Base-by-base conservation (phyloP, 2,797 vertebrate species). In the Glyptemys insculpta region DNA sequence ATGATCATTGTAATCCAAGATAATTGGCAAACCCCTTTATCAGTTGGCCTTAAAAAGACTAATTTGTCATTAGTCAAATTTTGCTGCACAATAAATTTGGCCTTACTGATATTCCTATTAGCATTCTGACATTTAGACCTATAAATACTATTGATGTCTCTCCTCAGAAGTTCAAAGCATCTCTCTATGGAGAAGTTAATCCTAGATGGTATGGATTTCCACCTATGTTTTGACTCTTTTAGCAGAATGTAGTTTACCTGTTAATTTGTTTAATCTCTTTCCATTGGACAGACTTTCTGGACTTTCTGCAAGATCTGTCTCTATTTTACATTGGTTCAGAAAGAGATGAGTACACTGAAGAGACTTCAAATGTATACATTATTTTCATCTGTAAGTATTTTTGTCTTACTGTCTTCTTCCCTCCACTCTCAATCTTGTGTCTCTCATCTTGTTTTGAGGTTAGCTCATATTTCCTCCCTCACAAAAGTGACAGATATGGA, bases 161-260 rank as follows among this genome's bases (percentile, higher is more conserved):
- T 95, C 86, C 96, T 95, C 90, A 83, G 76, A 89, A 90, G 79
- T 93, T 95, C 68, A 94, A 95, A 94, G 85, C 86, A 85, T 86
- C 84, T 88, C 49, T 87, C 65, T 82, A 68, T 94, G 79, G 41
- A 90, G 80, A 88, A 44, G 92, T 92, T 85, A 95, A 96, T 95
- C 89, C 95, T 79, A 44, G 23, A 86, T 79, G 27, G 31, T 59
- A 84, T 87, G 57, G 79, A 81, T 92, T 82, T 81, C 68, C 68
- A 93, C 81, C 81, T 88, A 79, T 76, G 25, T 54, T 82, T 41
- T 90, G 49, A 53, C 31, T 50, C 37, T 79, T 27, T 85, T 52
- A 68, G 8, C 44, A 41, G 6, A 57, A 52, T 65, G 79, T 34
- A 88, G 72, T 27, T 12, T 53, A 81, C 11, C 81, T 3, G 44